Evolutionary conservation across 2,113 vertebrate genomes (phyloP).

Genomic region (Euleptes europaea): DNA sequence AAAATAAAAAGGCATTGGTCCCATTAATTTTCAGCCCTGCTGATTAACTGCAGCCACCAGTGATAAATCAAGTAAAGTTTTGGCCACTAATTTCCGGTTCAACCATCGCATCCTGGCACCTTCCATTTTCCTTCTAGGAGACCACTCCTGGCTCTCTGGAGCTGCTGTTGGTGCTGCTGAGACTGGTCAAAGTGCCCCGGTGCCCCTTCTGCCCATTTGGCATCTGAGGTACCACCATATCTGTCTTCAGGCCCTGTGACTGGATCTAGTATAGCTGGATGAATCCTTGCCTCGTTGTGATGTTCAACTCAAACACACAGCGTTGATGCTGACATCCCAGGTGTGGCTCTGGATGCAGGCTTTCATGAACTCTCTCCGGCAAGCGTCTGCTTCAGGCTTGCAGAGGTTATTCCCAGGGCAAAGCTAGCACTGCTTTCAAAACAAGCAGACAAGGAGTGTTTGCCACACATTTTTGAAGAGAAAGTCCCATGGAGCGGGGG

Average conservation of each 20-base stretch:
- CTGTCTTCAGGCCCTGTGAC: not conserved
- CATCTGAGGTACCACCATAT: not conserved
- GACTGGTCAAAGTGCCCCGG: not conserved
- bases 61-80: no score
- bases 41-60: no score
- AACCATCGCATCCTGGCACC: no score
- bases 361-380: not conserved
- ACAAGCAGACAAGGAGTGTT: not conserved
- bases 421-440: no score
- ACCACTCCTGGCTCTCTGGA: no score
- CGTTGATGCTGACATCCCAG: not conserved
- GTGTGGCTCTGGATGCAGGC: rapidly evolving
- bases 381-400: no score
- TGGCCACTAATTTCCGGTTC: no score
- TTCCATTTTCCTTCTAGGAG: no score
- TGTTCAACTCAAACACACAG: not conserved
- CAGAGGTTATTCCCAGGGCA: not conserved
- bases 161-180: not conserved
- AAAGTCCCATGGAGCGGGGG: not conserved
- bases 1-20: no score
- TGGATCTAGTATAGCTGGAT: not conserved
- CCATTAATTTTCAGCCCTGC: no score
- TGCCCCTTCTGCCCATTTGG: not conserved
- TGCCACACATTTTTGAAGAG: not conserved
- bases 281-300: not conserved